Evolutionary conservation across 2,888 invertebrate genomes (phyloP).

Genomic region (Sphecodes monilicornis): DNA sequence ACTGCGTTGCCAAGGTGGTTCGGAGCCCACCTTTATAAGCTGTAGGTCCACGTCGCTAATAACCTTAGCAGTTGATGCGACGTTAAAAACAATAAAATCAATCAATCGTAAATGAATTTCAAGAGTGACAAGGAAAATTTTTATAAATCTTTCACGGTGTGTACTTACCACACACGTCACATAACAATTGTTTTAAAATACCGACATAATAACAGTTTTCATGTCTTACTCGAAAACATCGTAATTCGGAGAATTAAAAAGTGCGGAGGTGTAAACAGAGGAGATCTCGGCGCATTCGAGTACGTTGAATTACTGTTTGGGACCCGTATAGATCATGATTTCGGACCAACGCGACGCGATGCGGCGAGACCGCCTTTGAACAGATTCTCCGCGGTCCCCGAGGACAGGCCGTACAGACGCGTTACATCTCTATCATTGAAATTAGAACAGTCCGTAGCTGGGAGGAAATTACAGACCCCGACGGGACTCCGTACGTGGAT

Average conservation of each 20-base stretch:
- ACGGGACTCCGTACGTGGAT: background rate
- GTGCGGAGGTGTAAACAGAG: background rate
- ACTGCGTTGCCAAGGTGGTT: too few relatives aligned
- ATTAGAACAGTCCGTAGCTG: conserved; percentile 43
- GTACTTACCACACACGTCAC: too few relatives aligned
- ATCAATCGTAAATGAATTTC: too few relatives aligned
- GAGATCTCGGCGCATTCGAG: background rate
- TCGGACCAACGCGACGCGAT: background rate
- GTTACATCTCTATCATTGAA: conserved; percentile 50
- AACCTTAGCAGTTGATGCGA: too few relatives aligned
- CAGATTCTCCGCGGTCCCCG: conserved; percentile 39
- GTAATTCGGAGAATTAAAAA: background rate
- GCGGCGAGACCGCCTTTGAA: conserved; percentile 20
- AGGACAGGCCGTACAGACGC: conserved; percentile 9
- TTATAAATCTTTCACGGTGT: too few relatives aligned
- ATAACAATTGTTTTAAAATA: too few relatives aligned
- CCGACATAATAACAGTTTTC: too few relatives aligned
- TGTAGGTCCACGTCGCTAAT: too few relatives aligned
- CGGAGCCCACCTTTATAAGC: too few relatives aligned
- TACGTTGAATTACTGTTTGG: background rate
- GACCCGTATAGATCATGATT: conserved; percentile 33
- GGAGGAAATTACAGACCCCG: conserved; percentile 46
- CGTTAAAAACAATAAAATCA: too few relatives aligned
- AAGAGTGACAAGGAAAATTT: too few relatives aligned
- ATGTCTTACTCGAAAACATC: too few relatives aligned